Base-by-base conservation (phyloP, 2,888 invertebrate species). In the Harpagoxenus sublaevis region DNA sequence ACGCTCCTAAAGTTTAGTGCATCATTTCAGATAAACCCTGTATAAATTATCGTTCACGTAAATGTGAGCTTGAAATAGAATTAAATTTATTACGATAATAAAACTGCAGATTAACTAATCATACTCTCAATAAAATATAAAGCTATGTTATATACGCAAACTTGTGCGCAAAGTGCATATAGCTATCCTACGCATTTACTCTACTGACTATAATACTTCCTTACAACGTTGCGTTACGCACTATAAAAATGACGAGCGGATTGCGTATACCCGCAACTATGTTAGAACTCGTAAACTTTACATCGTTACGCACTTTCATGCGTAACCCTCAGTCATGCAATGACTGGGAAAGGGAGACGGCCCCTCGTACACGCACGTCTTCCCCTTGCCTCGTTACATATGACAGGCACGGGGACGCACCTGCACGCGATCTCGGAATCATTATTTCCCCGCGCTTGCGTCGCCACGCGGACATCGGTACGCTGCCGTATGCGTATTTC, bases 381-480 rank as follows among this genome's bases (percentile, higher is more conserved):
- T 45, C 42, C 42, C 12, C 31, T 45, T 31, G 23, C 71, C 55
- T 66, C 12, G 31, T 35, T 57, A 23, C 18, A 60, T 4, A 48
- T 35, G n/a, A 18, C 23, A 23, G 39, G 6, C 23, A 35, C 42
- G 70, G 31, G 31, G 23, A 31, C 53, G 51, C 31, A 55, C 15
- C 8, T 53, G 42, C 66, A 83, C 65, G 78, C 83, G 53, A 83
- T 42, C 55, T 18, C 79, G 57, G 45, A 63, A 79, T 83, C 79
- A 78, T 79, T 60, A 48, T 60, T 68, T 73, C 48, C 70, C 12
- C 60, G 71, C 79, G 83, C 66, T 79, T 79, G 68, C 77, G 66
- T 83, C 48, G 48, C 48, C 18, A 53, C 63, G 35, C 45, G 31
- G 55, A 31, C 28, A 1, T 74, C 18, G 39, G 3, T 62, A 81